phyloP scores from a whole-genome alignment of 2,888 invertebrate genomes.

The Fissipunctia ypsillon region DNA sequence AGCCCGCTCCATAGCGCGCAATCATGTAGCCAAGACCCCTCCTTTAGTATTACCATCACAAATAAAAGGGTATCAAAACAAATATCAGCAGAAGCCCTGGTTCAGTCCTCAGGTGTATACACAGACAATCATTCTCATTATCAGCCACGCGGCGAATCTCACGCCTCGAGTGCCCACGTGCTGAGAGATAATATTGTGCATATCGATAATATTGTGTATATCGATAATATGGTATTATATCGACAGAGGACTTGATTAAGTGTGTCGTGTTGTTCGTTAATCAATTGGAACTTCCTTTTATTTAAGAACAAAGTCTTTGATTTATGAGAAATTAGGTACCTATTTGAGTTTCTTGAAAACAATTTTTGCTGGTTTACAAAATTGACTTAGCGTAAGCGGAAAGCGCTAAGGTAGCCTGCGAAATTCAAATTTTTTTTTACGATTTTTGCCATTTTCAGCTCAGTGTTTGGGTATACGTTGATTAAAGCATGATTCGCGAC shows the following conservation, averaged over 20 bases:
- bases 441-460: too few species aligned
- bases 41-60: background rate
- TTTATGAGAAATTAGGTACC: too few species aligned
- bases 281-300: constrained; percentile 29
- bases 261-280: constrained; percentile 23
- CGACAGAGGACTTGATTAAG: constrained; percentile 45
- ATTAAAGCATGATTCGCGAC: too few species aligned
- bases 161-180: constrained; percentile 67
- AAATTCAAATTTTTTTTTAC: too few species aligned
- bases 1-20: too few species aligned
- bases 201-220: constrained; percentile 46
- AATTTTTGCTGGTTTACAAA: too few species aligned
- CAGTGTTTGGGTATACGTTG: too few species aligned
- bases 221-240: constrained; percentile 32
- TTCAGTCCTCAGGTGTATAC: constrained; percentile 61
- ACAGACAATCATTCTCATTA: constrained; percentile 50
- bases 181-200: constrained; percentile 29
- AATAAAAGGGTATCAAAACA: constrained; percentile 43
- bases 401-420: too few species aligned
- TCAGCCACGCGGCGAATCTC: constrained; percentile 64
- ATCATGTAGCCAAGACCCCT: too few species aligned
- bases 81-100: constrained; percentile 34
- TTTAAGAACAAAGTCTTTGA: too few species aligned
- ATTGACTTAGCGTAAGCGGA: too few species aligned
- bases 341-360: too few species aligned